Evolutionary conservation across 2,113 vertebrate species (phyloP), one percentile per base, ranked within the genome.

Genomic region (Aplodontia rufa): DNA sequence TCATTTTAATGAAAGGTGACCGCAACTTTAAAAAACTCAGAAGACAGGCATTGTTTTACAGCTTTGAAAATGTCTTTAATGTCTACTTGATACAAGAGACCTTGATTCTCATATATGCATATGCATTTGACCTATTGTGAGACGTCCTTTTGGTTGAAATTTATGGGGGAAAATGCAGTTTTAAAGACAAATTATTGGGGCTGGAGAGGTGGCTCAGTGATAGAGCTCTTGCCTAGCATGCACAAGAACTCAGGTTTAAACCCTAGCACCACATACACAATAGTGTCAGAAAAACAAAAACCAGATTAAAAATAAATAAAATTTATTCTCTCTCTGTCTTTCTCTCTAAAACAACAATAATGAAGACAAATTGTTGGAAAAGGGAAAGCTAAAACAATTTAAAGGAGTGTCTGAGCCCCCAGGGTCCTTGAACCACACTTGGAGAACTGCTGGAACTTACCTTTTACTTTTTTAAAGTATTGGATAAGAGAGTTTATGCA

Each of bases 361-460:
- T n/a, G n/a, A 94, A 90, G 9, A 64, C 30, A 93, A 83, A 87
- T 62, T 87, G 14, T 55, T 80, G 16, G 74, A 95, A 93, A 40
- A 35, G 37, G 13, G 78, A 91, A 83, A 76, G 6, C 10, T 55
- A 76, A 40, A n/a, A 95, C 81, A n/a, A 28, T 71, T 37, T 95
- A 45, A 35, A 45, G 83, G 82, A 95, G 26, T 75, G 10, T 85
- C 13, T 91, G 60, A 87, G 49, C 14, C 47, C 28, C 20, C 37
- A 74, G 11, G 16, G 40, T 95, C 58, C 87, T 72, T 91, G 82
- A 93, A 79, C 16, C 69, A 96, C 13, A 71, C 37, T 91, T 95
- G 97, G 96, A 97, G 83, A 96, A 94, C 40, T 87, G 83, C 42
- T 94, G 49, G 75, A 19, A 84, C 7, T n/a, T 87, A 76, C 0